Evolutionary conservation across 2,888 invertebrate genomes (phyloP).

Genomic region (Orthosia incerta): DNA sequence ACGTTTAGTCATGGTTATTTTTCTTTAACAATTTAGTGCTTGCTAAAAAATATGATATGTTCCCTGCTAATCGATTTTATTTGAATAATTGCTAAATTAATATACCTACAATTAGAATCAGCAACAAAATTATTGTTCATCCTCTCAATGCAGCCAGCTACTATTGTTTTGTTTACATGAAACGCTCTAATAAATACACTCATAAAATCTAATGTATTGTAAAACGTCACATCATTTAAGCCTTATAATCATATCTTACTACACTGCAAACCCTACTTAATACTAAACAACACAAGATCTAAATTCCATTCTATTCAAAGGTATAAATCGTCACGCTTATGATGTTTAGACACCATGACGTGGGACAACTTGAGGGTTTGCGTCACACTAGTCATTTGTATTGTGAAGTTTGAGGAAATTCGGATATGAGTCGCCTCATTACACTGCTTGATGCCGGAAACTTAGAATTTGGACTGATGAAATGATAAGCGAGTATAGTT

Average conservation of each 20-base stretch:
- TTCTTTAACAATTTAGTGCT: no score
- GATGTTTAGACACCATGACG: constrained; percentile 70
- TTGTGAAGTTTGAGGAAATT: constrained; percentile 60
- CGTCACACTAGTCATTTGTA: constrained; percentile 62
- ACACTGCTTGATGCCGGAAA: constrained; percentile 51
- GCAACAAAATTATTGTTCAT: no score
- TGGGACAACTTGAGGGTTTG: constrained; percentile 67
- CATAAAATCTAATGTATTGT: constrained; percentile 39
- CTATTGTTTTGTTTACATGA: constrained; percentile 29
- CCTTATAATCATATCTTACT: neutral
- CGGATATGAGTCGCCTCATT: constrained; percentile 58
- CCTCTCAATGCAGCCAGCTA: neutral
- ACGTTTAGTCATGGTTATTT: no score
- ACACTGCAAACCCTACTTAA: neutral
- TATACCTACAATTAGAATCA: no score
- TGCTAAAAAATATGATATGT: no score
- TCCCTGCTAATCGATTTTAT: no score
- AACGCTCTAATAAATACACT: constrained; percentile 44
- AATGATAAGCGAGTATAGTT: constrained; percentile 28
- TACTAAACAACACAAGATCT: neutral
- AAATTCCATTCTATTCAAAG: constrained; percentile 28
- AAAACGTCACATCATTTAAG: constrained; percentile 45
- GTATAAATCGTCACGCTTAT: constrained; percentile 66
- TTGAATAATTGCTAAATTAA: no score
- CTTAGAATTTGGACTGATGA: constrained; percentile 34